Evolutionary conservation across 2,888 invertebrate genomes (phyloP), one percentile per base, ranked within the genome.

Genomic region (Bombylius discolor): DNA sequence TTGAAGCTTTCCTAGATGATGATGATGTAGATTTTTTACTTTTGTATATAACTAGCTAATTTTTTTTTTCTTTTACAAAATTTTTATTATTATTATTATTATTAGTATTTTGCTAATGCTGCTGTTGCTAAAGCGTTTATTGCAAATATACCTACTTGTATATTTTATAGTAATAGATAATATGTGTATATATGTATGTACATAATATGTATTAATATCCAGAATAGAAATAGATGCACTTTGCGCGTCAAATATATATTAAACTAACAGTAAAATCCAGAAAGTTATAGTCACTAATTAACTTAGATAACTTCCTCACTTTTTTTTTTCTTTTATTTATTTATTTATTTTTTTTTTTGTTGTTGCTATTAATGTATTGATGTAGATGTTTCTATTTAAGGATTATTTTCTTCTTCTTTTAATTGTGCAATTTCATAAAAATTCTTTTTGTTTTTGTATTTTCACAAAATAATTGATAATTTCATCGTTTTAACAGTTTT

Each of bases 181-280:
- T 4, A 36, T 36, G 4, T 36, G 9, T 36, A 36, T 36, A 36
- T 36, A 36, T 36, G 36, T 36, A 9, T 36, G 36, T 36, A 36
- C 3, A 36, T 36, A 36, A 42, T 42, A 42, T 42, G 12, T 42
- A 42, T 11, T 11, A 11, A 42, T 42, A 42, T 23, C 23, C 12
- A 42, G 39, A 11, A 42, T 42, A 42, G 4, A 42, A 4, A 42
- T 42, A 42, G 23, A 23, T 23, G 23, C 23, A 23, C 23, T 23
- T 23, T 23, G 23, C 23, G 23, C 23, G 23, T 23, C 12, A 4
- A 11, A 42, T 42, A 11, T 39, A 9, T 52, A 45, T 39, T 14
- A 47, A 32, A 42, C 42, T 59, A 59, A 59, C 59, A 59, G 59
- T 59, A 59, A 59, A 59, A 57, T 44, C 53, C 50, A 52, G 59